Evolutionary conservation across 2,113 vertebrate genomes (phyloP), one percentile per base, ranked within the genome.

Genomic region (Nothocercus nigrocapillus): DNA sequence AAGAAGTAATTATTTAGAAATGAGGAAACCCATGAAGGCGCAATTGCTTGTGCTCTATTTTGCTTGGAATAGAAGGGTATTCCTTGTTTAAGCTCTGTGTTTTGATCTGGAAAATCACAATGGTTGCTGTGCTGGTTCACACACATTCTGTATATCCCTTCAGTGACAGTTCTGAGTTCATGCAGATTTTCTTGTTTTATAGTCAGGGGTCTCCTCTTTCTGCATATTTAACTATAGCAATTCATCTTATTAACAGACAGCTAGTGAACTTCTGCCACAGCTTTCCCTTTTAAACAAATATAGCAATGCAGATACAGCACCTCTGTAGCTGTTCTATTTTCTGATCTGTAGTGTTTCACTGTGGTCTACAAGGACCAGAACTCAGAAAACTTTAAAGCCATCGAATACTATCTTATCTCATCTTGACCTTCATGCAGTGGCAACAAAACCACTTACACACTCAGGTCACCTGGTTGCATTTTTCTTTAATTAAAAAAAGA

Each of bases 1-100:
- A 94, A 89, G 3, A 4, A 90, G 13, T 42, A 91, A 85, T 32
- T 28, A 84, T 90, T 88, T 83, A 51, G 56, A 94, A 97, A 93
- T 54, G 14, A 81, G 34, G 40, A 91, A 90, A 30, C 2, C 21
- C 32, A 70, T 68, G 40, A 94, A 58, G 7, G 24, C 19, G 95
- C 64, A 81, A 67, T 51, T 9, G 54, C 54, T 30, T 82, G 13
- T 76, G 6, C 25, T 91, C 22, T 18, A 4, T 89, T 95, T 93
- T 56, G 21, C 53, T 68, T 51, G 20, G 18, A n/a, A 4, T 54
- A 2, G 19, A 51, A 56, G 13, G 22, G 8, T 21, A 21, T 56
- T 67, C 14, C 45, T 83, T 54, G 21, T 25, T 36, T 14, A 68
- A 45, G 12, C 11, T 72, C 42, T 59, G 3, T 32, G 19, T 47